Evolutionary conservation across 2,888 invertebrate species (phyloP), one percentile per base, ranked within the genome.

Genomic region (Habrosyne pyritoides): DNA sequence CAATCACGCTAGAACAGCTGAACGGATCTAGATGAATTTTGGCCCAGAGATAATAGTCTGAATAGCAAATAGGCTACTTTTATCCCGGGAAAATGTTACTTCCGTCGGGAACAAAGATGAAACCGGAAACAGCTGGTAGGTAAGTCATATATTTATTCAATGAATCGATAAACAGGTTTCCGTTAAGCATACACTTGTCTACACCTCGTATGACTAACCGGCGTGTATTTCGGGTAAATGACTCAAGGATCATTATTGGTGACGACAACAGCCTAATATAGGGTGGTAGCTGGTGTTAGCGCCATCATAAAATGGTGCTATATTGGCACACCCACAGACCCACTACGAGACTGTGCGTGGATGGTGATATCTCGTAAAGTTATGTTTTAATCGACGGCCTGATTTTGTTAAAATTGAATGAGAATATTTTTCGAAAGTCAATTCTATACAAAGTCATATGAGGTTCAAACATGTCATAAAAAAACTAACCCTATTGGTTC

Each of bases 211-310:
- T 59, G 59, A 68, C 51, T 56, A 51, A 28, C 24, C 26, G 33
- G 0, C 21, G 53, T 12, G 28, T 30, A 30, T 50, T 50, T 21
- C 12, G 28, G 28, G 18, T 14, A 48, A 50, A 50, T 28, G 14
- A 50, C 21, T 28, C 28, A 28, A 6, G 21, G 7, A 49, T 33
- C 30, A 47, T 47, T 52, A 55, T 46, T 12, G 30, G 36, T 71
- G 64, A 72, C 67, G 62, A 67, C 42, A 2, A 14, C 14, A 24
- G 54, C 64, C 68, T 55, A 54, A 57, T 52, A 53, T 55, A 53
- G 53, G 53, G 52, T 28, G 18, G 14, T 33, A 6, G 46, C 33
- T 54, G 14, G 14, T 14, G 42, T 8, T 18, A 50, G 50, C 50
- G 50, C 50, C 46, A 42, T 48, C 30, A 46, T 51, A 21, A 46